phyloP scores from a whole-genome alignment of 23 tunicate genomes.

The Trididemnum miniatum region DNA sequence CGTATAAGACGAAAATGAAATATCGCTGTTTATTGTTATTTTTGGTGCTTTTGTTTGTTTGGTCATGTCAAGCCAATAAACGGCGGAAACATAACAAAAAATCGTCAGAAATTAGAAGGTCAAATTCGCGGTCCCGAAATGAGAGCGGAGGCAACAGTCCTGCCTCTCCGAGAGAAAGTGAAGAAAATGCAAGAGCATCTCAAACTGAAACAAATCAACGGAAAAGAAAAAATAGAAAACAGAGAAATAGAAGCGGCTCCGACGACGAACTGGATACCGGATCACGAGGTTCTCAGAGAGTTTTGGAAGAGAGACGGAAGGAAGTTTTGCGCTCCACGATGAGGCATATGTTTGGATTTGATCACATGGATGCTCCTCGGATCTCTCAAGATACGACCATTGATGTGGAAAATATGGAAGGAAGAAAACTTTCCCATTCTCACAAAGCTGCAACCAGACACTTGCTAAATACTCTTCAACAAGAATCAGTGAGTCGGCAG shows the following conservation, averaged over 20 bases:
- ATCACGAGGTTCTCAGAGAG: too few species aligned
- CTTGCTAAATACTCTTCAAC: neutral
- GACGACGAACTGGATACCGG: too few species aligned
- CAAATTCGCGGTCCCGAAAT: too few species aligned
- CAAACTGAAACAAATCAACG: too few species aligned
- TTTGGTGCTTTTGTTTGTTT: neutral
- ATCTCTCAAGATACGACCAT: neutral
- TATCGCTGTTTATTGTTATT: neutral
- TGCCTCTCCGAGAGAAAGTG: too few species aligned
- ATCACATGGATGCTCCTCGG: constrained; percentile 63
- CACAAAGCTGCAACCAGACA: neutral
- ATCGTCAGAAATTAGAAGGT: neutral
- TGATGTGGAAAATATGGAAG: neutral
- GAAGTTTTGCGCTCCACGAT: constrained; percentile 60
- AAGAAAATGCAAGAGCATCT: too few species aligned
- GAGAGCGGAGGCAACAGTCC: too few species aligned
- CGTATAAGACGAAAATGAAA: too few species aligned
- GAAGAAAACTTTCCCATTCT: neutral
- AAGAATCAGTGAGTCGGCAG: neutral
- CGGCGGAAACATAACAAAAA: neutral
- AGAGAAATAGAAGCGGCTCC: too few species aligned
- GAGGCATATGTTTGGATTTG: constrained; percentile 79
- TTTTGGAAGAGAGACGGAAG: constrained; percentile 6
- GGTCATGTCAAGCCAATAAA: neutral
- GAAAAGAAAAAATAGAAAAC: too few species aligned